These are phyloP conservation scores for Melanerpes formicivorus DNA, from an alignment of 2,113 vertebrate species.

Conservation along the genomic window DNA sequence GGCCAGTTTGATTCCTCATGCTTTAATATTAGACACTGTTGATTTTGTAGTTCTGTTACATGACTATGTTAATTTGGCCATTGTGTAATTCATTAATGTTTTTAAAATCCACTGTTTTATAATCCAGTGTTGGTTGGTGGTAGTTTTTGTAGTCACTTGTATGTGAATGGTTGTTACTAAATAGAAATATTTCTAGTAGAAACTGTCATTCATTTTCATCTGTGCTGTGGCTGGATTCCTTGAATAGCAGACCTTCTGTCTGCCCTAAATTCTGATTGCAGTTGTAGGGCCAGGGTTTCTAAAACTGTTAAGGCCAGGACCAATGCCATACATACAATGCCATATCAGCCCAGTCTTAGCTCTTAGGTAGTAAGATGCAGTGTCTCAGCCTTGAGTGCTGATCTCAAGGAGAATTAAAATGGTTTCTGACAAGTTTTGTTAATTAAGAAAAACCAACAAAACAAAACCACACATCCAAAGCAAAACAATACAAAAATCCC, in stretches of 20 bases:
- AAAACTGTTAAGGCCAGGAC: neutral
- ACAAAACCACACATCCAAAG: neutral
- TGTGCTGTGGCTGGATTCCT: neutral
- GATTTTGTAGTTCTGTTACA: constrained; percentile 1
- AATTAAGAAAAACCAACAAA: neutral
- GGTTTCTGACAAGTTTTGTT: constrained; percentile 13
- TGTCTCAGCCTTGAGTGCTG: neutral
- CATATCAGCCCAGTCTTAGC: neutral
- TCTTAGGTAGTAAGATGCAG: neutral
- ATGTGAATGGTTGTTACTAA: constrained; percentile 10
- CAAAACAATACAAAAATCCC: neutral
- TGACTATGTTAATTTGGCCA: neutral
- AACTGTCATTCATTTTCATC: neutral
- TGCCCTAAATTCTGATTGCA: neutral
- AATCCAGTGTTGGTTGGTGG: neutral
- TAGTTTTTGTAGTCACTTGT: constrained; percentile 5
- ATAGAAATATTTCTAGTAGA: neutral
- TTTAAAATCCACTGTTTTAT: neutral
- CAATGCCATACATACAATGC: neutral
- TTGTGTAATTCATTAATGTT: neutral
- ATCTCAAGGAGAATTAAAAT: neutral
- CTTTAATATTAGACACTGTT: neutral
- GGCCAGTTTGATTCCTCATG: constrained; percentile 4
- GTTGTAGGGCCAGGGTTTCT: neutral
- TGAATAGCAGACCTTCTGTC: neutral